Evolutionary conservation across 2,797 vertebrate genomes (phyloP), one percentile per base, ranked within the genome.

Genomic region (Pseudomugil gertrudae): DNA sequence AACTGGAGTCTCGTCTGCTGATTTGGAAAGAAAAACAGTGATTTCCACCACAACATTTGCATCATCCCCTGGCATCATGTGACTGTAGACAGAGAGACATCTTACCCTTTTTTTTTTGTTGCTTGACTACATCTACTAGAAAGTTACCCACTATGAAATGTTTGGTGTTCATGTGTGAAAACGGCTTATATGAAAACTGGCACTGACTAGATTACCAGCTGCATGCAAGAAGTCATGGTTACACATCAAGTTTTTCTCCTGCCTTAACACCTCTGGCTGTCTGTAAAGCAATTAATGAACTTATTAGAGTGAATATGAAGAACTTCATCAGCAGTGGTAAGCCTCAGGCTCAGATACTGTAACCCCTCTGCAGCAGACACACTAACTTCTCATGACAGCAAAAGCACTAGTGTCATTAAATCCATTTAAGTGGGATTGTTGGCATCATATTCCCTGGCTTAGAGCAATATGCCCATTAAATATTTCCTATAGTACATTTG

Each of bases 341-440:
- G 35, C 35, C 13, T 36, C 35, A 36, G 35, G 35, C 36, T 38
- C 15, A 38, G 14, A 38, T 38, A 38, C 14, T 38, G 36, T 38
- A 45, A 45, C 7, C 33, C 43, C 60, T 55, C 38, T 35, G 54
- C 50, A 33, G 63, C 51, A 50, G 35, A 43, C 40, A 40, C 38
- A 33, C 61, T 66, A 40, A 50, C 40, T 48, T 40, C 26, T 55
- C 55, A 40, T 56, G 50, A 57, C 50, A 69, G 52, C 24, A 55
- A 52, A 61, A 36, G 23, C 52, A 43, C 43, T 48, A 23, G 58
- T 59, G 48, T 26, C 14, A 30, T 48, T 59, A 47, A 27, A 70
- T 75, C 45, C 26, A 40, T 63, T 54, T 58, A 55, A 40, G 19
- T 52, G 36, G 64, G 24, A 51, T 47, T 55, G 63, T 54, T n/a